Evolutionary conservation across 1,140 invertebrate species (phyloP).

Genomic region (Bombus fervidus): DNA sequence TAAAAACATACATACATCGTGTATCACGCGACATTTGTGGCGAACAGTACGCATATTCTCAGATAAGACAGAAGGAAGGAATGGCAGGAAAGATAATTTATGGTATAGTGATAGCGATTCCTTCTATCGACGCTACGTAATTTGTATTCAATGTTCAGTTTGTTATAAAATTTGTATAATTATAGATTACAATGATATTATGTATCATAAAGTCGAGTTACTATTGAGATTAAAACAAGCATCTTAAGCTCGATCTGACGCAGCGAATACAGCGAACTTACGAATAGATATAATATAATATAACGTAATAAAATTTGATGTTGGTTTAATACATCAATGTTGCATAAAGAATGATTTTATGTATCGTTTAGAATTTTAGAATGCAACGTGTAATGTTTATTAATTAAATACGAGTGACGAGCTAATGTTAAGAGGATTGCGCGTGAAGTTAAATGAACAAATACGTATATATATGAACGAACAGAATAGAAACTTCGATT

Average conservation of each 20-base stretch:
- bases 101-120: conserved; percentile 15
- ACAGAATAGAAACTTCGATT: neutral
- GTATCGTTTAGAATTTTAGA: neutral
- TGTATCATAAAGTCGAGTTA: too few species aligned
- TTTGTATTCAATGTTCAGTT: neutral
- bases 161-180: neutral
- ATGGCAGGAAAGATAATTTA: conserved; percentile 40
- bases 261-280: neutral
- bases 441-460: too few species aligned
- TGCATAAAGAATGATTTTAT: too few species aligned
- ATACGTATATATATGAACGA: neutral
- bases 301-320: neutral
- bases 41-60: conserved; percentile 9
- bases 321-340: too few species aligned
- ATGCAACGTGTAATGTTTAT: neutral
- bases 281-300: neutral
- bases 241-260: neutral
- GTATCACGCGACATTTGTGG: conserved; percentile 40
- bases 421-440: too few species aligned
- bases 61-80: conserved; percentile 48
- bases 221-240: neutral
- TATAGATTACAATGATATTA: neutral
- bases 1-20: neutral
- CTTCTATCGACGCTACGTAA: neutral
- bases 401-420: neutral